Evolutionary conservation across 2,113 vertebrate species (phyloP), one percentile per base, ranked within the genome.

Genomic region (Cepphus grylle): DNA sequence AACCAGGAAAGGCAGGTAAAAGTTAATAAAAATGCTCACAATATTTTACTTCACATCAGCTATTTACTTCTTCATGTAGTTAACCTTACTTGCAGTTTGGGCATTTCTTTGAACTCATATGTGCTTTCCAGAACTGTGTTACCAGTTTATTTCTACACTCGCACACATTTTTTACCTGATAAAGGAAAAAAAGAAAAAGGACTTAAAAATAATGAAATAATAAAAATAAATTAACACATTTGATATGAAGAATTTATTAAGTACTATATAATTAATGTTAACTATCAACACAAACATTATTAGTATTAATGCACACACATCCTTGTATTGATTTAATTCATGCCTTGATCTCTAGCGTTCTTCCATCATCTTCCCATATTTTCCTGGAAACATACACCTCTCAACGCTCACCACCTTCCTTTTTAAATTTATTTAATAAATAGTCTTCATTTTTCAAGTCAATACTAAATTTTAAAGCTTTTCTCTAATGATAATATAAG

Each of bases 111-210:
- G 98, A 92, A 23, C 34, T 78, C 98, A 98, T 99, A 6, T 99
- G 97, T 20, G 70, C 27, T 95, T 91, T 99, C 99, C 99, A 99
- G 93, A 99, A 99, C 30, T 98, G 70, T 27, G 96, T 94, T 27
- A 99, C 97, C 85, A 99, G 97, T 70, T 95, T 98, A 96, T 92
- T 97, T 93, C 97, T 99, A 97, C 98, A 99, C 61, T 99, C 99
- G 50, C 99, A 99, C 2, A 99, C 97, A 26, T 99, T 99, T 97
- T 99, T 99, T 53, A 99, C 98, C 99, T 99, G 95, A 73, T 22
- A 27, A 63, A 69, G 29, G 12, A 79, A 34, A 87, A 25, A 40
- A 23, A 38, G 5, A 30, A 18, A 8, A 38, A 15, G 27, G 4
- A 25, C 27, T 25, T 49, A 30, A 79, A 82, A 63, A 77, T 27